Base-by-base conservation (phyloP, 2,797 vertebrate genomes). In the Rhinoraja longicauda region DNA sequence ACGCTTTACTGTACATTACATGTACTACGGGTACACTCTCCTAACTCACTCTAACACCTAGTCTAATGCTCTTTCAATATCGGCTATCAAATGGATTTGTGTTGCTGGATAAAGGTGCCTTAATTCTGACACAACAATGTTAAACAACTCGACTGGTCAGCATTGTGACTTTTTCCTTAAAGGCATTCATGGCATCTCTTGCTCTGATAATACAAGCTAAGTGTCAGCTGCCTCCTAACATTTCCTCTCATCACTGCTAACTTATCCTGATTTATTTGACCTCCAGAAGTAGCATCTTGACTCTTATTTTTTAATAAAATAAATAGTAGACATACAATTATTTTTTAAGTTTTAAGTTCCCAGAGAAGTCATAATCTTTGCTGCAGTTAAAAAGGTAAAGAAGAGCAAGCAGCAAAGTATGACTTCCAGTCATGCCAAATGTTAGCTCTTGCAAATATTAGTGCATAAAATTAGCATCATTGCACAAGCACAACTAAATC, bases 401-500 rank as follows among this genome's bases (percentile, higher is more conserved):
- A 90, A 84, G 26, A 81, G 7, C 36, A 21, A 45, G 32, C 9
- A 75, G 90, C 53, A 53, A 73, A 72, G 5, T 39, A 39, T 29
- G 45, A 75, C 67, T 92, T 92, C 26, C 2, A 19, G 1, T 75
- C 24, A n/a, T 29, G 19, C 12, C 45, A 73, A 53, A 57, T 75
- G 39, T 17, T 24, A 92, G 39, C 36, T 91, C 64, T 84, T 84
- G 26, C 24, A 84, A 90, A 39, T 70, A 5, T 70, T 15, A 39
- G 39, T n/a, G 70, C 90, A 73, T 62, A 57, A 92, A 73, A 92
- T 92, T 39, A 75, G 21, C 62, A 90, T 39, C 1, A 90, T 1
- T 39, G 64, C 70, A 73, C 70, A 75, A n/a, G 24, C 64, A 92
- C 45, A 45, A 92, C 90, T 45, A 92, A 92, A 73, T 57, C 39